These are phyloP conservation scores for Muntiacus muntjak DNA, from an alignment of 2,113 vertebrate species.

Conservation along the genomic window DNA sequence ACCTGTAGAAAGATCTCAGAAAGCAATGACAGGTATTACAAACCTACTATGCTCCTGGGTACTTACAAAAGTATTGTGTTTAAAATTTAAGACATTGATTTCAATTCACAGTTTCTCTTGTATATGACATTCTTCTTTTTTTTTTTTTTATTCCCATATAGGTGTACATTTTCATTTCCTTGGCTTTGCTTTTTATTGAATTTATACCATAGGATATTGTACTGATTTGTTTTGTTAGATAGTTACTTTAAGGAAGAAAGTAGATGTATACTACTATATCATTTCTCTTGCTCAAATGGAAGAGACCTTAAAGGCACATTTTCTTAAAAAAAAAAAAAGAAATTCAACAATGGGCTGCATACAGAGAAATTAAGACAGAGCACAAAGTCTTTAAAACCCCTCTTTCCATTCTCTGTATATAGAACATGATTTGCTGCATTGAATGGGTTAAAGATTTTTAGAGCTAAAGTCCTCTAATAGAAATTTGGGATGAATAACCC, in stretches of 20 bases:
- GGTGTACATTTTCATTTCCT: conserved; percentile 10
- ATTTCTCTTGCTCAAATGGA: not conserved
- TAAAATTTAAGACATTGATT: conserved; percentile 65
- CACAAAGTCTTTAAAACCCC: not conserved
- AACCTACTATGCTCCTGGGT: conserved; percentile 73
- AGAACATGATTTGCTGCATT: not conserved
- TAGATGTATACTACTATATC: not conserved
- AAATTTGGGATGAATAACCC: not conserved
- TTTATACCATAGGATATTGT: not conserved
- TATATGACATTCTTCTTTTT: conserved; percentile 37
- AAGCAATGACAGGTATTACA: conserved; percentile 76
- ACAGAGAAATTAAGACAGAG: not conserved
- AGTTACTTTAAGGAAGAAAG: not conserved
- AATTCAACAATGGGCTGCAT: not conserved
- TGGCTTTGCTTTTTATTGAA: conserved; percentile 19
- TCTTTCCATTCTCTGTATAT: not conserved
- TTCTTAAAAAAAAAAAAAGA: not conserved
- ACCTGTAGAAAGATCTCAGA: conserved; percentile 70
- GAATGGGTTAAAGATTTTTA: not conserved
- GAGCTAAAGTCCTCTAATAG: not conserved
- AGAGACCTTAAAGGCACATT: not conserved
- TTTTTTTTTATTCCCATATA: conserved; percentile 4
- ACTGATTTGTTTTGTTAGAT: not conserved
- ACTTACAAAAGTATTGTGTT: conserved; percentile 51
- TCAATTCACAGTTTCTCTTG: conserved; percentile 51